phyloP scores from a whole-genome alignment of 2,888 invertebrate species.

The Pinctada fucata region DNA sequence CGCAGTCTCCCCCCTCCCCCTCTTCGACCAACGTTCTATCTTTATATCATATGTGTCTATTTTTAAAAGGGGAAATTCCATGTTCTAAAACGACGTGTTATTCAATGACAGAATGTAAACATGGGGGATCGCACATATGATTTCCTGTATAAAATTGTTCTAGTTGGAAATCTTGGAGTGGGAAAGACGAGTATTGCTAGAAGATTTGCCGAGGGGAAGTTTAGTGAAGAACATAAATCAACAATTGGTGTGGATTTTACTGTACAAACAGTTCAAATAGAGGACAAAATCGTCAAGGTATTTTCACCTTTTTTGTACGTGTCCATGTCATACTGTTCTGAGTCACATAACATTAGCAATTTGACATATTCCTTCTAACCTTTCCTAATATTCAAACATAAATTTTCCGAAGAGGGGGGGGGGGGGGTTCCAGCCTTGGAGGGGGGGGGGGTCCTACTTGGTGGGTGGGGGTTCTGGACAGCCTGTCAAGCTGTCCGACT shows the following conservation, averaged over 20 bases:
- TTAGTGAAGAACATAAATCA: conserved; percentile 20
- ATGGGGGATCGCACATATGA: conserved; percentile 26
- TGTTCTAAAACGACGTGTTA: too few relatives aligned
- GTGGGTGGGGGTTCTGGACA: too few relatives aligned
- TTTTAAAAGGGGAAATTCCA: too few relatives aligned
- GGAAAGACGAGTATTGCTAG: conserved; percentile 32
- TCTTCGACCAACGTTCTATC: too few relatives aligned
- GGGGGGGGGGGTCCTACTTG: too few relatives aligned
- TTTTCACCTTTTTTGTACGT: not conserved
- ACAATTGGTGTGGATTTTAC: conserved; percentile 40
- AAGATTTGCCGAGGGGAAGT: conserved; percentile 23
- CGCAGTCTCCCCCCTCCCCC: too few relatives aligned
- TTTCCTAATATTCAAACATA: too few relatives aligned
- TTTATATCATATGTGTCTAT: too few relatives aligned
- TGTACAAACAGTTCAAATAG: conserved; percentile 30
- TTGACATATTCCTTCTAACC: too few relatives aligned
- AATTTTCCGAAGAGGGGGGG: too few relatives aligned
- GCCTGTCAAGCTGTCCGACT: too few relatives aligned
- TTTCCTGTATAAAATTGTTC: conserved; percentile 32
- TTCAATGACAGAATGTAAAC: not conserved
- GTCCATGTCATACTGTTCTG: not conserved
- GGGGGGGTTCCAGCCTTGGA: too few relatives aligned
- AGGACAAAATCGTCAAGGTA: conserved; percentile 33
- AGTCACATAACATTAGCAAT: not conserved
- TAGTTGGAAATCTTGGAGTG: conserved; percentile 32